Evolutionary conservation across 2,797 vertebrate genomes (phyloP).

Genomic region (Oreonectes daqikongensis): DNA sequence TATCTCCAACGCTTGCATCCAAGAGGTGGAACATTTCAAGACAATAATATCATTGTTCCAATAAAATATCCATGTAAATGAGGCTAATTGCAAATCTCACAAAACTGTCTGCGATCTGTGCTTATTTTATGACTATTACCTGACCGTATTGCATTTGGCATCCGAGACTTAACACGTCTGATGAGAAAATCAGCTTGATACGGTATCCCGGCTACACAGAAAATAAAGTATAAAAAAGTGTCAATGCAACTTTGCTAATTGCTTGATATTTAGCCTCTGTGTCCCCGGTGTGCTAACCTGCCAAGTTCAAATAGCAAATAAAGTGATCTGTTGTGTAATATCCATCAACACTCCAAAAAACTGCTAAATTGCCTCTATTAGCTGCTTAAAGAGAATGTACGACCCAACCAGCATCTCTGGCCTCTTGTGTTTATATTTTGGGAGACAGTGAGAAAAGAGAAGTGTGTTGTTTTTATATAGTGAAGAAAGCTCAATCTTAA

Average conservation of each 20-base stretch:
- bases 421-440: not conserved
- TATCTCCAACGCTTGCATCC: not conserved
- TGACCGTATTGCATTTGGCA: not conserved
- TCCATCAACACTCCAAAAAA: slow-evolving; percentile 11
- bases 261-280: slow-evolving; percentile 23
- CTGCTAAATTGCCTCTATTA: slow-evolving; percentile 27
- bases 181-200: slow-evolving; percentile 8
- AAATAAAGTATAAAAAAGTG: not conserved
- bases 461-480: slow-evolving; percentile 50
- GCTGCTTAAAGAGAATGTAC: slow-evolving; percentile 17
- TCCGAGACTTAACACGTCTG: not conserved
- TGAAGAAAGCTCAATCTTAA: slow-evolving; percentile 48
- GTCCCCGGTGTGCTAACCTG: slow-evolving; percentile 22
- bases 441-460: slow-evolving; percentile 40
- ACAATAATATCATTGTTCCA: not conserved
- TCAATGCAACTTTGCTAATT: slow-evolving; percentile 44
- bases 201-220: not conserved
- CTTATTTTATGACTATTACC: no score
- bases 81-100: not conserved
- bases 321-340: slow-evolving; percentile 20
- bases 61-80: not conserved
- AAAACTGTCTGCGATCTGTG: no score
- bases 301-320: slow-evolving; percentile 22
- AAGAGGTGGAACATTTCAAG: not conserved
- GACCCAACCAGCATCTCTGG: slow-evolving; percentile 4